Percentiles rank a stretch among this genome's conserved stretches.
These are phyloP conservation scores for Chlorodrepanis virens DNA, from an alignment of 2,113 vertebrate genomes.

Conservation along the genomic window DNA sequence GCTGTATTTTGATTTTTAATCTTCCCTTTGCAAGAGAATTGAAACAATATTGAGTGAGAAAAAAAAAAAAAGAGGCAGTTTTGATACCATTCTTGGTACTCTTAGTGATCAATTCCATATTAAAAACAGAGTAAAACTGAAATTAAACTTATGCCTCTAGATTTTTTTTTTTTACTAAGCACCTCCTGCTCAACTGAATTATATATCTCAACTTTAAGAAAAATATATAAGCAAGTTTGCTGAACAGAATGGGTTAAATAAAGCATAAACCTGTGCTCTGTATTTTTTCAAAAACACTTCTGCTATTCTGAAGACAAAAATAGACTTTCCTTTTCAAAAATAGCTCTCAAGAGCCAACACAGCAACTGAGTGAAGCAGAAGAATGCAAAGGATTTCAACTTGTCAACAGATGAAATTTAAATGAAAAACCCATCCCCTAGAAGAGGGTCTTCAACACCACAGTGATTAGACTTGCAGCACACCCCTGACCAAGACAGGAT, in stretches of 20 bases:
- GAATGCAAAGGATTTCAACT: not conserved
- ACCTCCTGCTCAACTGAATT: not conserved
- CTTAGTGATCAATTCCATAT: not conserved
- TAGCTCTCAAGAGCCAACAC: not conserved
- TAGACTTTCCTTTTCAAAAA: constrained; percentile 10
- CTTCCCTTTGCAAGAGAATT: not conserved
- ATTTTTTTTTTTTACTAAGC: not conserved
- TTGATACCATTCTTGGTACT: not conserved
- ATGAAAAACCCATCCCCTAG: not conserved
- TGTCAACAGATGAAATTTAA: not conserved
- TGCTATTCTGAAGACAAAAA: constrained; percentile 3
- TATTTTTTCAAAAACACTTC: not conserved
- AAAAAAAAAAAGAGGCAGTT: not conserved
- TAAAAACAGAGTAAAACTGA: not conserved
- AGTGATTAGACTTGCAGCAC: not conserved
- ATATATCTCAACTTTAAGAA: not conserved
- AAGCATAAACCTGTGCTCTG: not conserved
- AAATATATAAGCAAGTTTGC: not conserved
- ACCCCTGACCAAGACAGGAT: not conserved
- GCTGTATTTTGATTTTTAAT: not conserved
- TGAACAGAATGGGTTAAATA: not conserved
- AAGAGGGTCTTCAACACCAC: not conserved
- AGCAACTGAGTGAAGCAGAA: not conserved
- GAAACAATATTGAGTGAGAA: not conserved
- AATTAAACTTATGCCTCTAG: not conserved